Base-by-base conservation (phyloP, 2,888 invertebrate species). In the Amphimallon solstitiale region DNA sequence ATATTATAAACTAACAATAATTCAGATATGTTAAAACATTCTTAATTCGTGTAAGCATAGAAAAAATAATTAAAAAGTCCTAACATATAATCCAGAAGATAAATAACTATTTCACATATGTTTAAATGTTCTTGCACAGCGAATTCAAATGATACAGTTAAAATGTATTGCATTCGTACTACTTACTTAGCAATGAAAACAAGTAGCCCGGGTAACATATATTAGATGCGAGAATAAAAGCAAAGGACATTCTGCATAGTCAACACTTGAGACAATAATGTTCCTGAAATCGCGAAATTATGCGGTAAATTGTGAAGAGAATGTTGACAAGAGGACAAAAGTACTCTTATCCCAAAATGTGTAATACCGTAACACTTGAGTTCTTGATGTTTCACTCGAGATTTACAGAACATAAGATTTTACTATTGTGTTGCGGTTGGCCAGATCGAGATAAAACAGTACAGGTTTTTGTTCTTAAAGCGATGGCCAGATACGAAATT, bases 231-330 rank as follows among this genome's bases (percentile, higher is more conserved):
- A 15, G 51, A 51, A 51, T 35, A 35, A 51, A 51, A 34, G 10
- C 15, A 21, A 48, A 29, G 9, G 10, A 21, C 49, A 35, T 38
- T 21, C 51, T 23, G 51, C 63, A 51, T 23, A 14, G 40, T 45
- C 60, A 21, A 23, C 19, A 48, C 62, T 34, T 34, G 23, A 14
- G 43, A 68, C 72, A 71, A 75, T 75, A 75, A 75, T 74, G 70
- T 71, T 70, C 70, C 73, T 64, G 72, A 74, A 75, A 75, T 74
- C 72, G 74, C 73, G 71, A 74, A 76, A 76, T 76, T 75, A 75
- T 74, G 72, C 70, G 61, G 67, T 67, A 73, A 72, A 74, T 74
- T 72, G 70, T 71, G 72, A 73, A 66, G 68, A 72, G 71, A 69
- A 70, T 70, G 76, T 70, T 72, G 75, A 72, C 75, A 72, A 70